Evolutionary conservation across 2,888 invertebrate genomes (phyloP).

Genomic region (Alentia gelatinosa): DNA sequence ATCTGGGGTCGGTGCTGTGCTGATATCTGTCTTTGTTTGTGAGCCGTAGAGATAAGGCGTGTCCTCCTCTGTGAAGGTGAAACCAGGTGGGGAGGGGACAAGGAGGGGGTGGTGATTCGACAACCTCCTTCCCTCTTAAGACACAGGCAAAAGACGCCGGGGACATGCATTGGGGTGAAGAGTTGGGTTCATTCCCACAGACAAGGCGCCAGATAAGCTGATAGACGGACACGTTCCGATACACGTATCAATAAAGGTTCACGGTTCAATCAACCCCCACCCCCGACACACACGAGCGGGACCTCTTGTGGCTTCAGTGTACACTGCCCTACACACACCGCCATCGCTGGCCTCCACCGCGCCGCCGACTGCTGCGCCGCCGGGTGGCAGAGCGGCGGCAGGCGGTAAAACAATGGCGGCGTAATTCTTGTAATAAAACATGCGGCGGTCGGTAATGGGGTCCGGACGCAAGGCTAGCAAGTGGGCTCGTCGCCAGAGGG

Average conservation of each 20-base stretch:
- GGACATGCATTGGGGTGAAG: too few species aligned
- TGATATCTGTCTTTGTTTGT: not conserved
- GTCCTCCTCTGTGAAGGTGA: not conserved
- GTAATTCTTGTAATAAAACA: not conserved
- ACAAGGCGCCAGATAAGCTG: not conserved
- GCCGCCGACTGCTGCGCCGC: not conserved
- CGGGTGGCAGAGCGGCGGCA: not conserved
- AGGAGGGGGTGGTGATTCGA: too few species aligned
- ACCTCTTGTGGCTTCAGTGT: not conserved
- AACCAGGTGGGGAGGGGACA: too few species aligned
- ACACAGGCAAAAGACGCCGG: too few species aligned
- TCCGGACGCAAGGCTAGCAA: too few species aligned
- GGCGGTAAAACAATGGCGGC: not conserved
- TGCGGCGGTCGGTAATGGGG: not conserved
- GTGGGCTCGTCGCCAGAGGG: too few species aligned
- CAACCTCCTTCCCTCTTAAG: not conserved
- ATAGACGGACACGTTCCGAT: not conserved
- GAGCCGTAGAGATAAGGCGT: not conserved
- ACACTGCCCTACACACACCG: not conserved
- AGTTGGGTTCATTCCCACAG: not conserved
- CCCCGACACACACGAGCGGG: not conserved
- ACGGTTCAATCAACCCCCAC: not conserved
- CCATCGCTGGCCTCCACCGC: not conserved
- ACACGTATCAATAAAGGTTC: not conserved
- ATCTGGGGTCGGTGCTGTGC: not conserved